Base-by-base conservation (phyloP, 37 sponge, comb jelly and placozoan genomes). In the Crambe crambe region DNA sequence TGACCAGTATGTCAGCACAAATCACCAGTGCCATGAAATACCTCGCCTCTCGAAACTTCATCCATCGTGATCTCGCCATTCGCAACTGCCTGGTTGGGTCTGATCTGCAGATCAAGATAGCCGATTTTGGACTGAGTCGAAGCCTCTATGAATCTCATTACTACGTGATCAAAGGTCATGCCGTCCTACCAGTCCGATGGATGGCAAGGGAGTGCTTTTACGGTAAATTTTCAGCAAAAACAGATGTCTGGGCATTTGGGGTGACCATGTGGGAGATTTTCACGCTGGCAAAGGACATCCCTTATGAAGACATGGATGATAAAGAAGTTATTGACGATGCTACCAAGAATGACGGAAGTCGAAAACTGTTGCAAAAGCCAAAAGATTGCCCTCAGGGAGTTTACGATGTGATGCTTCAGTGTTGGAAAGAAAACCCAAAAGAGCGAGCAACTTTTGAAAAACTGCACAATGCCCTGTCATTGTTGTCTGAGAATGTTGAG, bases 51-150 rank as follows among this genome's bases (percentile, higher is more conserved):
- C 74, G 43, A 23, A 84, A 87, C 31, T 94, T 61, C 71, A 83
- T 94, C 3, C 95, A 94, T 58, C 76, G 95, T 47, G 95, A 94
- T 44, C 86, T 94, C 5, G 91, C 95, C 70, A 82, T 91, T 22
- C 51, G 95, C 34, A 94, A 94, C 75, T 94, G 95, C 61, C 85
- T 94, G 18, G 95, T 94, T 47, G 95, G 91, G 3, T 69, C 75
- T 62, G 77, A 90, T 63, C 78, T 68, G 37, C 37, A 75, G 6
- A 87, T 94, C 61, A 94, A 94, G 77, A 87, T 94, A 26, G 81
- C 91, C 36, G 95, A 94, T 64, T 94, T 94, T 80, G 95, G 95
- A 42, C 90, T 94, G 95, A 90, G 91, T 51, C 78, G 90, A 51
- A 90, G 84, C 58, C 85, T 94, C 34, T 94, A 94, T 74, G 76